Conservation (phyloP, 2,113 vertebrate genomes). For the Sminthopsis crassicaudata region DNA sequence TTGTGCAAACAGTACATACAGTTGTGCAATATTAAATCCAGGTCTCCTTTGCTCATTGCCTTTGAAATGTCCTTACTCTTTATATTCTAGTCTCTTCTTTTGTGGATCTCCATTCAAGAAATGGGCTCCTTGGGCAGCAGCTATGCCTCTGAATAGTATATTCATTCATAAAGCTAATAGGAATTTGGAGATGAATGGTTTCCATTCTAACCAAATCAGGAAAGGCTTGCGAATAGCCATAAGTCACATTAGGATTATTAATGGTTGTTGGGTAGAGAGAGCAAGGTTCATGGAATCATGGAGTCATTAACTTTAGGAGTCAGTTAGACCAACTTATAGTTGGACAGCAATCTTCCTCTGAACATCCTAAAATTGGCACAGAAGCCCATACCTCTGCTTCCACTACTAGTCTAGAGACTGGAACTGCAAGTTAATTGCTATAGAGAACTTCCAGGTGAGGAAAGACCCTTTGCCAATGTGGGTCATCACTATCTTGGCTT, state of each 20-base stretch:
- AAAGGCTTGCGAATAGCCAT: not conserved
- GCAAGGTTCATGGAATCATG: not conserved
- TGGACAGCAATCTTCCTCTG: not conserved
- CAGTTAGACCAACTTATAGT: not conserved
- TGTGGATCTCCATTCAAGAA: not conserved
- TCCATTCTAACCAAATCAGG: not conserved
- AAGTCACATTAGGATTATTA: not conserved
- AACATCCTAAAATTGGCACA: not conserved
- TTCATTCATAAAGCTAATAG: not conserved
- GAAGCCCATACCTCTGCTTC: not conserved
- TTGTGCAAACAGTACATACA: not conserved
- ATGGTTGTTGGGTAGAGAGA: not conserved
- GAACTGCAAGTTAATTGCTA: not conserved
- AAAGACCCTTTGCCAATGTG: not conserved
- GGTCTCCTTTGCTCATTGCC: not conserved
- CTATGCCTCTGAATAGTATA: not conserved
- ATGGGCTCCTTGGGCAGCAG: not conserved
- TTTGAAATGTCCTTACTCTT: not conserved
- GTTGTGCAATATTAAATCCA: not conserved
- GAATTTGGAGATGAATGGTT: not conserved
- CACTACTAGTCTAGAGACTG: not conserved
- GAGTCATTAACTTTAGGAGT: not conserved
- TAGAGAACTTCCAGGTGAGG: not conserved
- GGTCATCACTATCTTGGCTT: not conserved
- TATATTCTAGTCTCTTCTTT: not conserved